A percentile compares a stretch with the other conserved stretches of the same genome.
These are phyloP conservation scores for Palythoa grandis DNA, from an alignment of 92 coral and sea anemone species.

Conservation along the genomic window DNA sequence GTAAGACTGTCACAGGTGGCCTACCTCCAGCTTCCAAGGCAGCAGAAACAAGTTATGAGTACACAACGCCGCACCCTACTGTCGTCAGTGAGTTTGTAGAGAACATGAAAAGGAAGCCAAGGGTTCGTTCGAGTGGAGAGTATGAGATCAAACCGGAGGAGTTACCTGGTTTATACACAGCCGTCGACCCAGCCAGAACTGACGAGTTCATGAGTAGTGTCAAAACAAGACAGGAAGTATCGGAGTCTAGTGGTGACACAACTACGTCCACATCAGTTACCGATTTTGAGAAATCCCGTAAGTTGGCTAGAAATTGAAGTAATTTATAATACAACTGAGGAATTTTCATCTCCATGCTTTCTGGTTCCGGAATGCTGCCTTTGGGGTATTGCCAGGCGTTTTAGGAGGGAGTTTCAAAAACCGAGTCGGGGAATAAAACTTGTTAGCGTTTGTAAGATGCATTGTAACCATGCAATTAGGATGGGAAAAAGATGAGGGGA, in stretches of 20 bases:
- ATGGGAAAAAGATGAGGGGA: too few relatives aligned
- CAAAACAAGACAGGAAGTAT: not conserved
- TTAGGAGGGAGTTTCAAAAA: too few relatives aligned
- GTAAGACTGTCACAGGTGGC: not conserved
- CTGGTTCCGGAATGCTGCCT: too few relatives aligned
- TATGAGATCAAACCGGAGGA: conserved; percentile 1
- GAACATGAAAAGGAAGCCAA: conserved; percentile 49
- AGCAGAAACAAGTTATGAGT: conserved; percentile 22
- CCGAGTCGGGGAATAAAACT: too few relatives aligned
- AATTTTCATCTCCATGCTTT: too few relatives aligned
- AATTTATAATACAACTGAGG: not conserved
- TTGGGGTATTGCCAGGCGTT: too few relatives aligned
- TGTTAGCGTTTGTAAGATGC: too few relatives aligned
- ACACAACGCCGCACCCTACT: conserved; percentile 43
- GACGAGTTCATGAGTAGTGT: not conserved
- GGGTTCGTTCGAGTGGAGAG: not conserved
- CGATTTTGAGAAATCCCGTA: conserved; percentile 15
- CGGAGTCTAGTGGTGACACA: conserved; percentile 25
- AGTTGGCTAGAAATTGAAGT: not conserved
- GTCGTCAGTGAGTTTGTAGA: conserved; percentile 66
- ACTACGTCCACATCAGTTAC: conserved; percentile 1
- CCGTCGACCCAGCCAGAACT: not conserved
- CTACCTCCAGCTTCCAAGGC: conserved; percentile 32
- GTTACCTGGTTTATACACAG: not conserved
- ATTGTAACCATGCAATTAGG: too few relatives aligned